Evolutionary conservation across 1,140 invertebrate genomes (phyloP).

Genomic region (Hesperophylax magnus): DNA sequence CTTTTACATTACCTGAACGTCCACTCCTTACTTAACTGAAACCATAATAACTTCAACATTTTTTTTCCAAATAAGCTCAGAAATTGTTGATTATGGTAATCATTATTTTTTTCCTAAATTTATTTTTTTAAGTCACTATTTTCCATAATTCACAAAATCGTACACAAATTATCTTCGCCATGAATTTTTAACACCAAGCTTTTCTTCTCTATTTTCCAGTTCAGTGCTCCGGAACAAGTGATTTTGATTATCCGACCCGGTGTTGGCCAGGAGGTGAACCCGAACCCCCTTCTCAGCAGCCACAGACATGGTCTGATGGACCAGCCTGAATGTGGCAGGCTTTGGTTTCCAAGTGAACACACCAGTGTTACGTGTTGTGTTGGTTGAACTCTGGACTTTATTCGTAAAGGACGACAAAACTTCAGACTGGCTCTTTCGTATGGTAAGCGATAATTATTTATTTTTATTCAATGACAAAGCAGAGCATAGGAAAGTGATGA

Average conservation of each 20-base stretch:
- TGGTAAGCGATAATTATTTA: background rate
- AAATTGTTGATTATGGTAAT: too few species aligned
- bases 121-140: too few species aligned
- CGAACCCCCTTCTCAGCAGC: background rate
- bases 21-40: too few species aligned
- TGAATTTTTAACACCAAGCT: background rate
- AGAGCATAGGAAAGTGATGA: too few species aligned
- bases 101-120: too few species aligned
- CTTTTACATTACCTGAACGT: too few species aligned
- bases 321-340: background rate
- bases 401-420: conserved; percentile 22
- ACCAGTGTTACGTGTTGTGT: background rate
- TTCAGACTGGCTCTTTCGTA: conserved; percentile 36
- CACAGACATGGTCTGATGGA: conserved; percentile 13
- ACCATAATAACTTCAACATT: too few species aligned
- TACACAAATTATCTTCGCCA: background rate
- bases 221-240: conserved; percentile 7
- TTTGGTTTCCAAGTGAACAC: background rate
- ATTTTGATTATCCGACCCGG: background rate
- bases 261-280: background rate
- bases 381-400: background rate
- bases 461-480: too few species aligned
- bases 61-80: too few species aligned
- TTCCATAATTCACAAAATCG: background rate
- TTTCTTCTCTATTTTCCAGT: conserved; percentile 6